Conservation (phyloP, 2,113 vertebrate genomes). For the Pluvianellus socialis region DNA sequence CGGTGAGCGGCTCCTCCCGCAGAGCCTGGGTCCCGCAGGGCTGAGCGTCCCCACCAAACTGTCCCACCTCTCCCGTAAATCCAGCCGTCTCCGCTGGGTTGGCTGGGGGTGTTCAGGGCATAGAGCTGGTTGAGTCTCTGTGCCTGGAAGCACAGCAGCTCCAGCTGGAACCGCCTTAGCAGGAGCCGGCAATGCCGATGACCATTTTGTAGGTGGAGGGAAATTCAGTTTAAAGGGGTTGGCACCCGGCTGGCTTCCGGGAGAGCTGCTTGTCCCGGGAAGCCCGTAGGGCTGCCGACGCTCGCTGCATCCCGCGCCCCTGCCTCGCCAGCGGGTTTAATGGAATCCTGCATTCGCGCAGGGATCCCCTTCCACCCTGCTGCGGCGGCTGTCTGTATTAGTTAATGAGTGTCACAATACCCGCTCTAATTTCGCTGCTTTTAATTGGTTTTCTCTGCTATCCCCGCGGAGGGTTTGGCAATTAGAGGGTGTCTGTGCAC, state of each 20-base stretch:
- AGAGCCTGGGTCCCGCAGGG: background rate
- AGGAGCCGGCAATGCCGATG: background rate
- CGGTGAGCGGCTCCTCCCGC: fast-evolving
- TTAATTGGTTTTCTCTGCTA: conserved; percentile 33
- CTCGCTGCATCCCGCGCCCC: fast-evolving
- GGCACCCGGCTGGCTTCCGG: background rate
- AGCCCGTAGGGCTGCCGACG: fast-evolving
- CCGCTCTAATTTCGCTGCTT: background rate
- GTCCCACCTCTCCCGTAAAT: background rate
- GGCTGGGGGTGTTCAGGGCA: background rate
- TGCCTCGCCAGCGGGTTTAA: fast-evolving
- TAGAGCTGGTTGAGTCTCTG: fast-evolving
- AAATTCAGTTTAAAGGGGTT: background rate
- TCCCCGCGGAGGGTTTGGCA: background rate
- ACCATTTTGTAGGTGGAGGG: background rate
- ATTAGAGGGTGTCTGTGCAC: conserved; percentile 8
- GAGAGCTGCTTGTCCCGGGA: background rate
- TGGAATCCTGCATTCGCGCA: background rate
- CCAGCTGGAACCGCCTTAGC: background rate
- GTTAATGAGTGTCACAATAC: background rate
- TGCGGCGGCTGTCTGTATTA: background rate
- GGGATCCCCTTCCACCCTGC: background rate
- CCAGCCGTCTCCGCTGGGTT: background rate
- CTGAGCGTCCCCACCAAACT: background rate
- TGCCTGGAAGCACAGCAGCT: background rate